Base-by-base conservation (phyloP, 2,888 invertebrate species). In the Silvanus unidentatus region DNA sequence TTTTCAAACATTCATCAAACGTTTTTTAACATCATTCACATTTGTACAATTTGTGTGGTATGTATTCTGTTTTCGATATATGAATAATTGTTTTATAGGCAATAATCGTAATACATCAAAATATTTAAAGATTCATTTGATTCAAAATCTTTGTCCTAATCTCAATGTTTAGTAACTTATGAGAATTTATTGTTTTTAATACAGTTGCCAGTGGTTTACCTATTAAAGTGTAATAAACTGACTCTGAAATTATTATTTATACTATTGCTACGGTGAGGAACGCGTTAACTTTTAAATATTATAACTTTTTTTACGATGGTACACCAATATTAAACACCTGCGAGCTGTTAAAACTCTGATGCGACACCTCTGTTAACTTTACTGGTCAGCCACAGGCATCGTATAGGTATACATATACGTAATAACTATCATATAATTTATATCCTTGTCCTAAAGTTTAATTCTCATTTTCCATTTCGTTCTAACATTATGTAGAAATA, bases 221-320 rank as follows among this genome's bases (percentile, higher is more conserved):
- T 52, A 55, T 53, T 53, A 57, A 52, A 50, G 49, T 48, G 55
- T 53, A 57, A 52, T 62, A 59, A 60, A 59, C 51, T 13, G 49
- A 53, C 54, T 59, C 56, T 52, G 49, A 55, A 60, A 49, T 61
- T 60, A 62, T 63, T 60, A 64, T 64, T 61, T 61, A 62, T 64
- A 63, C 63, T 63, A 60, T 59, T 62, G 62, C 60, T 61, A 62
- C 57, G 57, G 57, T 57, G 54, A 59, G 60, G 59, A 59, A 62
- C 58, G 62, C 61, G 61, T 62, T 59, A 59, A 22, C 10, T 37
- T 37, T 37, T 11, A 37, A 16, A 16, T 12, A 15, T 37, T 37
- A 15, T 37, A 11, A 37, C 15, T 37, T 55, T 63, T 63, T 64
- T 65, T 61, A 60, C 51, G 61, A 57, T 60, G 52, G 57, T 42